A percentile compares a stretch with the other conserved stretches of the same genome.
Evolutionary conservation across 1,140 invertebrate species (phyloP).

Genomic region (Cydia pomonella): DNA sequence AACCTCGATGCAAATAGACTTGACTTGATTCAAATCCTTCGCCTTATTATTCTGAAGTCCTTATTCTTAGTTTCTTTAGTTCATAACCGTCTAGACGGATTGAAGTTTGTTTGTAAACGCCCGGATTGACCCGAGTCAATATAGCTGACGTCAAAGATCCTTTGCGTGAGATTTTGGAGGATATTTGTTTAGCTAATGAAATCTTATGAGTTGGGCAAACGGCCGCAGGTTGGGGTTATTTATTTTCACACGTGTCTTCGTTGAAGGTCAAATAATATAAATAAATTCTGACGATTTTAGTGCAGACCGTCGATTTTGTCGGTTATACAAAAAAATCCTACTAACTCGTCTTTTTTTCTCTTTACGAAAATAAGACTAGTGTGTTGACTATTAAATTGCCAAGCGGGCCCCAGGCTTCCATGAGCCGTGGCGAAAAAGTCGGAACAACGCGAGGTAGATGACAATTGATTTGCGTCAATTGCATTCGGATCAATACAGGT

Average conservation of each 20-base stretch:
- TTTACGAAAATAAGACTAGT: too few species aligned
- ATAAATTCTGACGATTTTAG: not conserved
- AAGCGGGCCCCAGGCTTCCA: too few species aligned
- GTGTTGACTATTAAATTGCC: too few species aligned
- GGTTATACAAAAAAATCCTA: too few species aligned
- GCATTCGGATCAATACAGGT: not conserved
- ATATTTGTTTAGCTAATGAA: slow-evolving; percentile 17
- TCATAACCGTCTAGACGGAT: slow-evolving; percentile 4
- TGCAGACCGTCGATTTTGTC: not conserved
- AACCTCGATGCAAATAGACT: not conserved
- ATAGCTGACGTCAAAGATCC: slow-evolving; percentile 8
- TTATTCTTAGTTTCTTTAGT: too few species aligned
- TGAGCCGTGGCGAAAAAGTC: too few species aligned
- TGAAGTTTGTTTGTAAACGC: slow-evolving; percentile 5
- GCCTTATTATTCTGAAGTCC: not conserved
- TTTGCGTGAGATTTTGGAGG: not conserved
- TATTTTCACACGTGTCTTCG: not conserved
- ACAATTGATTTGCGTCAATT: not conserved
- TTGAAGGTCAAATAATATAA: not conserved
- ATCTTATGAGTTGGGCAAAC: slow-evolving; percentile 10
- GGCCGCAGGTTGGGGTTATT: not conserved
- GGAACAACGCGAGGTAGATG: too few species aligned
- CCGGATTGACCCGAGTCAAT: slow-evolving; percentile 19
- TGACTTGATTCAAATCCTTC: not conserved
- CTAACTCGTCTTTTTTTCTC: too few species aligned